These are phyloP conservation scores for Anthopleura sola DNA, from an alignment of 64 coral and sea anemone species.

Conservation along the genomic window DNA sequence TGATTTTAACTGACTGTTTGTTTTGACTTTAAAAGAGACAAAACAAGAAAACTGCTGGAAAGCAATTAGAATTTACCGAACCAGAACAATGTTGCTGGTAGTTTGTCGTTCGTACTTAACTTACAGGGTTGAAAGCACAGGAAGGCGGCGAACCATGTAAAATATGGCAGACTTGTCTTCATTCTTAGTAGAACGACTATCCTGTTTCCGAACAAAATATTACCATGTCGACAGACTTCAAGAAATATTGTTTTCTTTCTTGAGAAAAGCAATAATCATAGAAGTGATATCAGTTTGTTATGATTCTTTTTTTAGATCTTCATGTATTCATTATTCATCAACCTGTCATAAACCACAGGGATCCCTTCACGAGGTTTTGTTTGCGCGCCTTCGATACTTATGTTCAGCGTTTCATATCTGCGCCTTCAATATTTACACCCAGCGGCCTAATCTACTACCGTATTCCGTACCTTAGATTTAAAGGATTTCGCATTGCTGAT, in stretches of 20 bases:
- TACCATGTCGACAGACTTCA: neutral
- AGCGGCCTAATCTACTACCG: too few species aligned
- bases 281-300: neutral
- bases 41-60: neutral
- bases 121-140: neutral
- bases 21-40: neutral
- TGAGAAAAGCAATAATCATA: neutral
- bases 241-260: neutral
- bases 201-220: neutral
- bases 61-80: neutral
- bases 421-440: too few species aligned
- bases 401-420: neutral
- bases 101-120: neutral
- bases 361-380: neutral
- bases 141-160: neutral
- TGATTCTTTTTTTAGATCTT: neutral
- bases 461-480: too few species aligned
- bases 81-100: neutral
- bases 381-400: neutral
- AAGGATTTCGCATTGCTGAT: too few species aligned
- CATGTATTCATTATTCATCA: conserved; percentile 22
- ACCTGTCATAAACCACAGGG: neutral
- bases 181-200: neutral
- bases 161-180: neutral
- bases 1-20: neutral